Conservation (phyloP, 2,797 vertebrate genomes). For the Melanogrammus aeglefinus region DNA sequence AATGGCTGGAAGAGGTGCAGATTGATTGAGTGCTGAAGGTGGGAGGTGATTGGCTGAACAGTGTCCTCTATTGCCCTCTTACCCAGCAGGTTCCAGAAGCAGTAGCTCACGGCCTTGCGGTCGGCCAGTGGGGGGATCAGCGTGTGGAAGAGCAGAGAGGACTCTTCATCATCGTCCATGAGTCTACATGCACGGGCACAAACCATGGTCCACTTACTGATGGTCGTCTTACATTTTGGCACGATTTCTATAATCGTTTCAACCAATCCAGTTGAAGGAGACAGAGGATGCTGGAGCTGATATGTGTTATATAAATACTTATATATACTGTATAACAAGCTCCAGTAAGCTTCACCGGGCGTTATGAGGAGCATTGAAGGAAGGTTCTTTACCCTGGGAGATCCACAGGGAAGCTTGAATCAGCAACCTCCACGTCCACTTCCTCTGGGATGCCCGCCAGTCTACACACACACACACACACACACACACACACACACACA, state of each 20-base stretch:
- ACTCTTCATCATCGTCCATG: background rate
- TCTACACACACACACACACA: slow-evolving; percentile 9
- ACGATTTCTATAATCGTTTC: background rate
- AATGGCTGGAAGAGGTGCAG: background rate
- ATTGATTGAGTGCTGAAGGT: background rate
- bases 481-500: slow-evolving; percentile 18
- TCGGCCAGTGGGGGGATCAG: slow-evolving; percentile 40
- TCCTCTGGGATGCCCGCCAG: slow-evolving; percentile 9
- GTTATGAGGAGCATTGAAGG: background rate
- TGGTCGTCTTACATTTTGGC: background rate
- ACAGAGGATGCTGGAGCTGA: background rate
- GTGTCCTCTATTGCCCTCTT: slow-evolving; percentile 7
- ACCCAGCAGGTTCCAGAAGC: slow-evolving; percentile 51
- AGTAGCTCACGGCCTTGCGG: slow-evolving; percentile 31
- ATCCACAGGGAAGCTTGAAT: background rate
- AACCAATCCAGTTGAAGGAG: background rate
- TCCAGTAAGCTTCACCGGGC: background rate
- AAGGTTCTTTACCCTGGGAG: background rate
- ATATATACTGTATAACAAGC: background rate
- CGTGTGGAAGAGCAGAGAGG: slow-evolving; percentile 36
- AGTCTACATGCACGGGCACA: background rate
- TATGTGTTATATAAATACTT: too few species aligned
- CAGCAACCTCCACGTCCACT: background rate
- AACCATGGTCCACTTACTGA: background rate
- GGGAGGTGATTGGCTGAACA: background rate